Evolutionary conservation across 2,888 invertebrate species (phyloP).

Genomic region (Chrysolina americana): DNA sequence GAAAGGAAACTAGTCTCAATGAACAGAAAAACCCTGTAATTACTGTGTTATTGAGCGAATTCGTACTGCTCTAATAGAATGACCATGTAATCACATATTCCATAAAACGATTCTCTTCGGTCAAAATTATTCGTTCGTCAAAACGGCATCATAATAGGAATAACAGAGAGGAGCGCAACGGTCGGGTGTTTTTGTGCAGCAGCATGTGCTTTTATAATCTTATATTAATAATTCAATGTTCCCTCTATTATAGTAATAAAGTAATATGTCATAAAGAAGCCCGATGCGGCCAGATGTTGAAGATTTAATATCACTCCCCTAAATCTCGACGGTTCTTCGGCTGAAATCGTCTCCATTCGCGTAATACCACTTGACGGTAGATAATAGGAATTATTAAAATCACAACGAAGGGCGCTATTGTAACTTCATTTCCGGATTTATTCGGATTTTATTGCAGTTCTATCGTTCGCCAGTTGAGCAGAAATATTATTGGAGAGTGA

Average conservation of each 20-base stretch:
- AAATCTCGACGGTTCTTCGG: slow-evolving; percentile 50
- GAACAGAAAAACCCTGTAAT: not conserved
- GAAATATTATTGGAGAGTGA: slow-evolving; percentile 28
- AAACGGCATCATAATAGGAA: slow-evolving; percentile 58
- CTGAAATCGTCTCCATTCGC: slow-evolving; percentile 42
- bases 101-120: slow-evolving; percentile 44
- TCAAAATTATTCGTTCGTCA: slow-evolving; percentile 44
- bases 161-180: slow-evolving; percentile 42
- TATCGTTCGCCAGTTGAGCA: slow-evolving; percentile 28
- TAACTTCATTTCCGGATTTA: slow-evolving; percentile 57
- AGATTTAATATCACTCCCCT: slow-evolving; percentile 68
- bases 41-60: not conserved
- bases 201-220: slow-evolving; percentile 67
- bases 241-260: slow-evolving; percentile 71
- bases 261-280: slow-evolving; percentile 70
- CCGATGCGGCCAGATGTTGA: slow-evolving; percentile 68
- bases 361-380: slow-evolving; percentile 53
- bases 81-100: slow-evolving; percentile 39
- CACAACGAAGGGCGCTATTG: slow-evolving; percentile 48
- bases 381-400: slow-evolving; percentile 58
- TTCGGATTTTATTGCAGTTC: slow-evolving; percentile 42
- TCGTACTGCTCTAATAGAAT: slow-evolving; percentile 26
- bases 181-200: slow-evolving; percentile 53
- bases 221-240: slow-evolving; percentile 71
- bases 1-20: not conserved